Evolutionary conservation across 2,888 invertebrate species (phyloP), one percentile per base, ranked within the genome.

Genomic region (Hypselothyrea guttata): DNA sequence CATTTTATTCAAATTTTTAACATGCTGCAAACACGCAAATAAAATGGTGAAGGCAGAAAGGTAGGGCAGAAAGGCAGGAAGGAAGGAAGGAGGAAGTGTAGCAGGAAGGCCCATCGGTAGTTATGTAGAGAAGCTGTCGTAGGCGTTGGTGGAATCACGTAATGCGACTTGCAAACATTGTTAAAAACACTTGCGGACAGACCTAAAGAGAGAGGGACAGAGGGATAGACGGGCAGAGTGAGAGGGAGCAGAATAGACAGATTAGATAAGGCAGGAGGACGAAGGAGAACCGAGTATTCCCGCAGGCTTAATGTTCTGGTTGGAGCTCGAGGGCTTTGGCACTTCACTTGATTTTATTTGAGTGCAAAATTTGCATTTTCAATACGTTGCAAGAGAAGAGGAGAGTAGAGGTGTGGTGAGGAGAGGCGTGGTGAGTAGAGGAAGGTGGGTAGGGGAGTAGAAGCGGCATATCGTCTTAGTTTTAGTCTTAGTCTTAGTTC

Each of bases 141-240:
- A 64, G 71, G 79, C 68, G 79, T 59, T 52, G 60, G 68, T 71
- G 60, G 76, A 84, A 82, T 84, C 84, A 86, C 82, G 82, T 82
- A 86, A 82, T 82, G 82, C 77, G 76, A 70, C 77, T 69, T 76
- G 84, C 86, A 86, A 82, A 82, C 82, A 82, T 74, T 70, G 82
- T 71, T 76, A 76, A 2, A 85, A 86, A 86, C 82, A 82, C 82
- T 82, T 79, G 82, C 71, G 70, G 60, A 22, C 37, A 53, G 51
- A 55, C 56, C 34, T 41, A 52, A 41, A 42, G 41, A n/a, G n/a
- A n/a, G n/a, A n/a, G n/a, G 42, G 51, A 52, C 51, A 42, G 41
- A n/a, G n/a, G n/a, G n/a, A n/a, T n/a, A n/a, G n/a, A n/a, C n/a
- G n/a, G n/a, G n/a, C n/a, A n/a, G n/a, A n/a, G n/a, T n/a, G n/a